These are phyloP conservation scores for Gopherus evgoodei DNA, from an alignment of 2,113 vertebrate species.

Conservation along the genomic window DNA sequence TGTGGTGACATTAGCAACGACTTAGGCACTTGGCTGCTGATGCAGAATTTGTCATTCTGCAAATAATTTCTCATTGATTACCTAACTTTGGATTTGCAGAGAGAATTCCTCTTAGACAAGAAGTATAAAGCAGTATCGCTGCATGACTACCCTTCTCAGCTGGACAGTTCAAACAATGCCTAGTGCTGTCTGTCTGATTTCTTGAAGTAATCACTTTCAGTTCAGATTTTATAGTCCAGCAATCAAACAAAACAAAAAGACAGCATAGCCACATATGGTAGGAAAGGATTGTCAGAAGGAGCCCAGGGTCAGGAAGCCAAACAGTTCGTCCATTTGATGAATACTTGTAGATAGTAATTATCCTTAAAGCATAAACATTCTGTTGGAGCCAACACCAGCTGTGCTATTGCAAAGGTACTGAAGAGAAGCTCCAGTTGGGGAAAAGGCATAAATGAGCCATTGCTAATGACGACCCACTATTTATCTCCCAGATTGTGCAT, in stretches of 20 bases:
- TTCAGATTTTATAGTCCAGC: not conserved
- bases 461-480: not conserved
- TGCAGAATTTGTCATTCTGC: slow-evolving; percentile 43
- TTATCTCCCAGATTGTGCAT: not conserved
- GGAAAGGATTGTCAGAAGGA: slow-evolving; percentile 1
- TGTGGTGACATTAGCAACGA: slow-evolving; percentile 22
- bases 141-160: not conserved
- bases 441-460: not conserved
- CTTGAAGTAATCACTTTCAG: not conserved
- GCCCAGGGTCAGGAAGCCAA: not conserved
- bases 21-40: slow-evolving; percentile 5
- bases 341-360: slow-evolving; percentile 34
- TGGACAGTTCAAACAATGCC: not conserved
- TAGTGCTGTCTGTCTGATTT: not conserved
- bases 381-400: not conserved
- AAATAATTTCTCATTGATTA: slow-evolving; percentile 58
- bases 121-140: accelerated
- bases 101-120: not conserved
- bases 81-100: slow-evolving; percentile 61
- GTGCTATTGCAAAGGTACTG: not conserved
- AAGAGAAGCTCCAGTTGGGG: not conserved
- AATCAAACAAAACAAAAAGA: not conserved
- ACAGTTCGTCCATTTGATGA: not conserved
- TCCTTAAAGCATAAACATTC: slow-evolving; percentile 27
- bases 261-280: accelerated